phyloP scores from a whole-genome alignment of 2,888 invertebrate genomes.

The Aelia acuminata region DNA sequence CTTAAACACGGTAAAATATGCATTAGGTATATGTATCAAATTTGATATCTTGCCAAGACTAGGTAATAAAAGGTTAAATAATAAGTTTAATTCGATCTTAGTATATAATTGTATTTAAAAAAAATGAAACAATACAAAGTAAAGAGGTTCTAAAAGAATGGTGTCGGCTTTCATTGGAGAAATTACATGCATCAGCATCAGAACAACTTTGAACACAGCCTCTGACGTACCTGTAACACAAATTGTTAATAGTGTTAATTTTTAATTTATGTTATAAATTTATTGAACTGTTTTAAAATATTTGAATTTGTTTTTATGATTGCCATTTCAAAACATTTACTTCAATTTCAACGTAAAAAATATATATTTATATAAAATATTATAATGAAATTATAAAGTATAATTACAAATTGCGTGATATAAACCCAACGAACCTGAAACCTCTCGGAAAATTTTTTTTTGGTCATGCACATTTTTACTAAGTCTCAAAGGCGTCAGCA shows the following conservation, averaged over 20 bases:
- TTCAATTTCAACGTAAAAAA: no score
- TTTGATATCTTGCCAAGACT: background rate
- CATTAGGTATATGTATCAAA: background rate
- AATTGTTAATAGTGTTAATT: constrained; percentile 36
- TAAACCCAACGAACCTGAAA: no score
- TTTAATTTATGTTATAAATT: no score
- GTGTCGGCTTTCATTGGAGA: constrained; percentile 49
- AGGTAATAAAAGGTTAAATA: constrained; percentile 70
- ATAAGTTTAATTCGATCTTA: background rate
- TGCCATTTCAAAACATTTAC: no score
- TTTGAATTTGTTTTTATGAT: no score
- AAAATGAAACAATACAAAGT: constrained; percentile 35
- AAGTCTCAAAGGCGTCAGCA: no score
- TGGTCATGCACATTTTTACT: no score
- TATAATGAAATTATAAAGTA: no score
- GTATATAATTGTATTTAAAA: constrained; percentile 50
- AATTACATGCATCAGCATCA: constrained; percentile 92
- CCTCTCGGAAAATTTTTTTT: no score
- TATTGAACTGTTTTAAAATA: no score
- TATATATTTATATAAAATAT: no score
- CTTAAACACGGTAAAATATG: background rate
- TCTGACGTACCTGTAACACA: constrained; percentile 81
- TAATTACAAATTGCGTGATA: no score
- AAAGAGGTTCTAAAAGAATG: constrained; percentile 1
- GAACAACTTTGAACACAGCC: constrained; percentile 96